Percentiles rank a stretch among this genome's conserved stretches.
phyloP scores from a whole-genome alignment of 2,113 vertebrate species.

The Calonectris borealis region DNA sequence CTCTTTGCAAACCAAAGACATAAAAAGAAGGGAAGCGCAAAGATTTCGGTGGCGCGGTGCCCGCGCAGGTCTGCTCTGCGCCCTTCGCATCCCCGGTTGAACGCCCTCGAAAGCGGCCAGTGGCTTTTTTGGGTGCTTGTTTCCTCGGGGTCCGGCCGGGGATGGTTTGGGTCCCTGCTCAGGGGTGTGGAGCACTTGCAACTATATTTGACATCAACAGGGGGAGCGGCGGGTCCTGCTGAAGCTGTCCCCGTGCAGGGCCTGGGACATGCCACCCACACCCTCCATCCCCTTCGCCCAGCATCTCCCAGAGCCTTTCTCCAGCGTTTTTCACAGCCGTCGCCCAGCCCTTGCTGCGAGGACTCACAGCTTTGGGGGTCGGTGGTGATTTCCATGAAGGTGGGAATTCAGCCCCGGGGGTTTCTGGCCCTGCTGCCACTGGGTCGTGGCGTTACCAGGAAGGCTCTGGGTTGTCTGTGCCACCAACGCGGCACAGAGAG shows the following conservation, averaged over 20 bases:
- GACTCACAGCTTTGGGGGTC: not conserved
- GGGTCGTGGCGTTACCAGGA: accelerated
- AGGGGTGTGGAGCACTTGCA: not conserved
- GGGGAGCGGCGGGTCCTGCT: conserved; percentile 15
- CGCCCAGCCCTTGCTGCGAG: too few species aligned
- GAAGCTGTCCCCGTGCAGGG: not conserved
- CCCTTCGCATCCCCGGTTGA: not conserved
- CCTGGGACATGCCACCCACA: not conserved
- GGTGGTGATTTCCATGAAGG: not conserved
- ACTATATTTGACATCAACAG: not conserved
- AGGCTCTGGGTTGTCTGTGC: not conserved
- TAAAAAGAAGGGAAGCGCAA: not conserved
- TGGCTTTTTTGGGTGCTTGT: accelerated
- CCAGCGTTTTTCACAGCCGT: not conserved
- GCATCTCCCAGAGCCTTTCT: not conserved
- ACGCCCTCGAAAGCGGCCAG: not conserved
- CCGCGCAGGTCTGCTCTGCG: not conserved
- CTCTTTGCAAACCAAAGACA: not conserved
- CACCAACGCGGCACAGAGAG: accelerated
- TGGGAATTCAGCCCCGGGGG: not conserved
- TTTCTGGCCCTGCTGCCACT: not conserved
- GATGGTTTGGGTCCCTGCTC: not conserved
- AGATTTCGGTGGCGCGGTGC: accelerated
- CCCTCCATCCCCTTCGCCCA: not conserved
- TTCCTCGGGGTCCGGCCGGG: accelerated